Conservation (phyloP, 2,113 vertebrate genomes). For the Hiodon tergisus region DNA sequence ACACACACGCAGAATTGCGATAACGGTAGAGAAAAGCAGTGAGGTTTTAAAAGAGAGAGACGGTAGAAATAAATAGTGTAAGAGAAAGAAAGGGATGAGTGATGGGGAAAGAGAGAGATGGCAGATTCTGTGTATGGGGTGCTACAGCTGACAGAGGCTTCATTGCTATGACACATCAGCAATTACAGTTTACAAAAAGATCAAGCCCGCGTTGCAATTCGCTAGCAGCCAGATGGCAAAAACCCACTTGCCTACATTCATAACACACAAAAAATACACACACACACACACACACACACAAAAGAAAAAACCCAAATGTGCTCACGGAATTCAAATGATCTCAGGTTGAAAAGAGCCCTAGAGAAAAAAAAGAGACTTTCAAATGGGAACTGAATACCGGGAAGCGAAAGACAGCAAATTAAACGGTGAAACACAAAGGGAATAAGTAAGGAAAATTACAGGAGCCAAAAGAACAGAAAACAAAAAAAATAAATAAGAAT, state of each 20-base stretch:
- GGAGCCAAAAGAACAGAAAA: too few species aligned
- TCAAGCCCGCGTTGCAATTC: neutral
- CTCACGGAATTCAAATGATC: neutral
- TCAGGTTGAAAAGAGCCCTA: neutral
- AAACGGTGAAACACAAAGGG: neutral
- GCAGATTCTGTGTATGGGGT: neutral
- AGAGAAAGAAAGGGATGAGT: neutral
- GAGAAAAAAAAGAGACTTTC: neutral
- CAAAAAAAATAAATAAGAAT: neutral
- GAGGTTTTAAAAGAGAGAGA: neutral
- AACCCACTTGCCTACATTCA: neutral
- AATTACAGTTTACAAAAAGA: constrained; percentile 9
- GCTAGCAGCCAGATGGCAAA: constrained; percentile 8
- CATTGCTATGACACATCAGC: constrained; percentile 6
- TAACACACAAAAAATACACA: neutral
- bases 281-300: neutral
- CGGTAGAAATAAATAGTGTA: neutral
- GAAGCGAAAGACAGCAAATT: neutral
- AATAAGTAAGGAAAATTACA: neutral
- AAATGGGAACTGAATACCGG: neutral
- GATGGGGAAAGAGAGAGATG: neutral
- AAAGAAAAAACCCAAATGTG: neutral
- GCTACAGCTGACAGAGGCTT: neutral
- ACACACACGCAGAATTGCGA: too few species aligned
- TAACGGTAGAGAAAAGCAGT: too few species aligned